Base-by-base conservation (phyloP, 30 jellyfish, hydroid and myxozoan species). In the Cassiopea andromeda region DNA sequence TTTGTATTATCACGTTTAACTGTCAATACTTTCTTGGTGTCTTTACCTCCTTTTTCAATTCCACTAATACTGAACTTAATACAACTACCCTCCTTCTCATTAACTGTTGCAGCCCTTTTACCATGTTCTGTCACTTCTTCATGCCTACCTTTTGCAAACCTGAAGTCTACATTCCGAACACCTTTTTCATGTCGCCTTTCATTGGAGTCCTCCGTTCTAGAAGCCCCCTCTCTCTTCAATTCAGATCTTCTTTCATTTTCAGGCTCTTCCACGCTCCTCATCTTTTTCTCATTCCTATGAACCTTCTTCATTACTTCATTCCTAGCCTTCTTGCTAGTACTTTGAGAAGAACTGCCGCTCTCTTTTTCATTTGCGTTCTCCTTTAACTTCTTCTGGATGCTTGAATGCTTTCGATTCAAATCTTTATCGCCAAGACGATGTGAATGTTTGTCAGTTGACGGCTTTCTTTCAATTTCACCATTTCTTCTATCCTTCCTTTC, bases 1-100 rank as follows among this genome's bases (percentile, higher is more conserved):
- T 43, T 69, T 7, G 50, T 48, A 46, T 83, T 47, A 48, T 16
- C 69, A 48, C 91, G 91, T 2, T 70, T 48, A 8, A 83, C 47
- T 14, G 46, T 83, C 9, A 83, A 67, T 2, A 44, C 61, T 69
- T 67, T 10, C 14, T 67, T 64, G 9, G 46, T 68, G 16, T 46
- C 54, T 10, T 82, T 67, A 2, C 27, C n/a, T 9, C 68, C 83
- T 2, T 80, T 67, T 48, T 67, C 90, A 9, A 59, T 70, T 7
- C 58, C n/a, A 43, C 68, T 82, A 9, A 82, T 64, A 48, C 73
- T 44, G 14, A 82, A 19, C 1, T 9, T 75, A 82, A 60, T 80
- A 80, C n/a, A 75, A 44, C 67, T 12, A 2, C 67, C 16, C 0
- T 49, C 61, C 44, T 80, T 64, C 80, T 57, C 38, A 27, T 27